phyloP scores from a whole-genome alignment of 2,888 invertebrate genomes.

The Drosophila trichaetosa region DNA sequence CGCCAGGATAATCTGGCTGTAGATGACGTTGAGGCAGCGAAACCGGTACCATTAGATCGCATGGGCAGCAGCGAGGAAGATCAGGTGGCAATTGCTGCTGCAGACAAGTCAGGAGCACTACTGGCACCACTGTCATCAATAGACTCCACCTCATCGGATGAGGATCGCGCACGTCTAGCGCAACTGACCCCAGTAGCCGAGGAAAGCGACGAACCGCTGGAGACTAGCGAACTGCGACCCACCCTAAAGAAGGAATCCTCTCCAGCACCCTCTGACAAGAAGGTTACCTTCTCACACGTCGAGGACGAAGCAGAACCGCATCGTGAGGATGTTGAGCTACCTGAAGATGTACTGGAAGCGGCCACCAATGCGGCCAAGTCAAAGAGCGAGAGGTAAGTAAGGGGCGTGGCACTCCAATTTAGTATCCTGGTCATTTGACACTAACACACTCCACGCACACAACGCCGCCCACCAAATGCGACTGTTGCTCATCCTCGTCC shows the following conservation, averaged over 20 bases:
- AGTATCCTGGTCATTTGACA: constrained; percentile 31
- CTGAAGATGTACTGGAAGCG: constrained; percentile 81
- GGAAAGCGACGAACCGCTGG: constrained; percentile 78
- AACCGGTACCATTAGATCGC: constrained; percentile 80
- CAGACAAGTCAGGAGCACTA: constrained; percentile 48
- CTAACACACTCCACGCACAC: constrained; percentile 54
- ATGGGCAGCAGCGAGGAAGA: constrained; percentile 85
- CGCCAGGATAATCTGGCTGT: constrained; percentile 85
- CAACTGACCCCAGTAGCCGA: constrained; percentile 82
- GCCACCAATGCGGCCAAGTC: constrained; percentile 75
- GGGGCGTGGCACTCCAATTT: background rate
- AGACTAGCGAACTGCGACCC: constrained; percentile 66
- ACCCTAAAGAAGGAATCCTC: constrained; percentile 85
- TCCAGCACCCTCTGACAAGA: constrained; percentile 85
- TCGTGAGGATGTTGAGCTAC: constrained; percentile 84
- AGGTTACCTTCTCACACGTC: constrained; percentile 86
- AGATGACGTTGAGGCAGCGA: constrained; percentile 86
- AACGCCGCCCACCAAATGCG: constrained; percentile 19
- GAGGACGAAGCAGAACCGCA: constrained; percentile 84
- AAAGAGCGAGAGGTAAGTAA: constrained; percentile 86
- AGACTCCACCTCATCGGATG: constrained; percentile 85
- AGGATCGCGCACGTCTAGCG: constrained; percentile 77
- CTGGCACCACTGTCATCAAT: constrained; percentile 84
- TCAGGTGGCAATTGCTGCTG: constrained; percentile 55
- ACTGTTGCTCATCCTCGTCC: constrained; percentile 54